Percentiles rank a stretch among this genome's conserved stretches.
These are phyloP conservation scores for Drosophila sturtevanti DNA, from an alignment of 1,140 invertebrate genomes.

Conservation along the genomic window DNA sequence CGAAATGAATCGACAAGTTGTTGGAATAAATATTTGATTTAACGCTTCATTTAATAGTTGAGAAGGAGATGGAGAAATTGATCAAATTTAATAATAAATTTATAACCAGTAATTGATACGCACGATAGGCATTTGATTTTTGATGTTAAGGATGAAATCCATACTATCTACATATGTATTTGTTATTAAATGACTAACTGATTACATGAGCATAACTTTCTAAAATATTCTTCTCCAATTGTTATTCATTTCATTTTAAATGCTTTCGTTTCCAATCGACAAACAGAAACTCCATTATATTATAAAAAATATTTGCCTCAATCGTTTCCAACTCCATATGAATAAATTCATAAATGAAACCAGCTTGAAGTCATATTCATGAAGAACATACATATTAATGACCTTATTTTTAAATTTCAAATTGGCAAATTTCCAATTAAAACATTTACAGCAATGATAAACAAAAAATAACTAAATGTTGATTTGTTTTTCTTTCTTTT, in stretches of 20 bases:
- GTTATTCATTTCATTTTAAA: background rate
- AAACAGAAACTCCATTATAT: background rate
- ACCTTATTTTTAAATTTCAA: background rate
- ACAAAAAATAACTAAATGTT: background rate
- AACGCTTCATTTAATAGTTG: constrained; percentile 42
- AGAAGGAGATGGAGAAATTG: background rate
- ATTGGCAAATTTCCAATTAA: constrained; percentile 7
- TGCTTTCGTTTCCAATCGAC: background rate
- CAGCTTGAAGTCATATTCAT: background rate
- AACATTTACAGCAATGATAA: constrained; percentile 1
- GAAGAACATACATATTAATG: background rate
- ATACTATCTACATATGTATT: too few relatives aligned
- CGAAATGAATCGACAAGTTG: constrained; percentile 34
- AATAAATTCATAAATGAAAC: background rate
- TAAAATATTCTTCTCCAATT: background rate
- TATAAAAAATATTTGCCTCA: background rate
- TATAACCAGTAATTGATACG: too few relatives aligned
- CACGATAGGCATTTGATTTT: too few relatives aligned
- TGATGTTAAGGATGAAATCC: too few relatives aligned
- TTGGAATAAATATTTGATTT: constrained; percentile 62
- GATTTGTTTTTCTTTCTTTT: background rate
- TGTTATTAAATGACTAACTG: too few relatives aligned
- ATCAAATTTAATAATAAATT: background rate
- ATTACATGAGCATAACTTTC: too few relatives aligned
- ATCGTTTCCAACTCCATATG: too few relatives aligned